phyloP scores from a whole-genome alignment of 2,888 invertebrate genomes.

The Eupithecia inturbata region DNA sequence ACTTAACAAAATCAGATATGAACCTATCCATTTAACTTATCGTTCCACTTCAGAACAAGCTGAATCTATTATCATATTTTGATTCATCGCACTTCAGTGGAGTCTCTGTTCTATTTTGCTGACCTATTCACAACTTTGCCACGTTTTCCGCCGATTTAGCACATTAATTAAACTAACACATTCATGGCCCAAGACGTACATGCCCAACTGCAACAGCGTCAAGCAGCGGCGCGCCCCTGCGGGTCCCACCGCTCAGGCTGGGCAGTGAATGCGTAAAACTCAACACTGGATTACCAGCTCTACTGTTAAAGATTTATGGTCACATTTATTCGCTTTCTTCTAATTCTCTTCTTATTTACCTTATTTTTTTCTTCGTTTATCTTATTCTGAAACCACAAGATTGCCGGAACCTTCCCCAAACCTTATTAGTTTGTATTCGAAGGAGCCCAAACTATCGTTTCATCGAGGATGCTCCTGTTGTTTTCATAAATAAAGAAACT shows the following conservation, averaged over 20 bases:
- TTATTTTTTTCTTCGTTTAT: background rate
- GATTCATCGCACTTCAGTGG: background rate
- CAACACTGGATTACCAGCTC: background rate
- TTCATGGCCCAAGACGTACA: no score
- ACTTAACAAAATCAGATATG: no score
- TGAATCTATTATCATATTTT: background rate
- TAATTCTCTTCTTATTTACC: background rate
- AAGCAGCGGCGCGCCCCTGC: no score
- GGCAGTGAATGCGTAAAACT: no score
- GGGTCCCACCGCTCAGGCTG: no score
- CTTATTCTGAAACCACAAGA: background rate
- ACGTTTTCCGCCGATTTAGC: background rate
- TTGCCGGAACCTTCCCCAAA: slow-evolving; percentile 2
- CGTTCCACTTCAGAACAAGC: background rate
- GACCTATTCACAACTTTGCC: background rate
- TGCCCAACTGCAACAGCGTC: no score
- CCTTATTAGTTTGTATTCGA: background rate
- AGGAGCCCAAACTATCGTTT: background rate
- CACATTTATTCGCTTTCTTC: background rate
- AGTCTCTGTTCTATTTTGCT: background rate
- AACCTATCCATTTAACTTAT: background rate
- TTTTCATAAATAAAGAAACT: background rate
- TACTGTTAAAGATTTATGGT: background rate
- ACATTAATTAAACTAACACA: no score
- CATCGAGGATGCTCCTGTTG: background rate